Conservation (phyloP, 2,888 invertebrate genomes). For the Lasioglossum vierecki region DNA sequence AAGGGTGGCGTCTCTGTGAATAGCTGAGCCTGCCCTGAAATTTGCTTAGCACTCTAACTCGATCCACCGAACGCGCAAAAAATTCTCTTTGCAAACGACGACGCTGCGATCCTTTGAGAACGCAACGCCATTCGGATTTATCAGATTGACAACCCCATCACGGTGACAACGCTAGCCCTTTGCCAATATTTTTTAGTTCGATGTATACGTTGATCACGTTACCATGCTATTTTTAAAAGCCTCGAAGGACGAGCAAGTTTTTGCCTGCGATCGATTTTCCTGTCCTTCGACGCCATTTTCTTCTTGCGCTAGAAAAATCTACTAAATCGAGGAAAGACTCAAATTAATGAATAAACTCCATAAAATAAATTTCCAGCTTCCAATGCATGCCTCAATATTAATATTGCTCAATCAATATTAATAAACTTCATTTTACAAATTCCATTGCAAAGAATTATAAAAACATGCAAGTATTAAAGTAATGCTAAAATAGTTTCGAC, state of each 20-base stretch:
- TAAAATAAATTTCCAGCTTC: too few relatives aligned
- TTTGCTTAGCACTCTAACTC: slow-evolving; percentile 24
- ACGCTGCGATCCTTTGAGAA: neutral
- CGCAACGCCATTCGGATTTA: neutral
- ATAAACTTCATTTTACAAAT: too few relatives aligned
- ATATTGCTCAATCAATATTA: too few relatives aligned
- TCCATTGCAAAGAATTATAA: too few relatives aligned
- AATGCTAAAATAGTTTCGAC: too few relatives aligned
- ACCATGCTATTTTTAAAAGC: neutral
- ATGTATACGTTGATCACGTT: neutral
- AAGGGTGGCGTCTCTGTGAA: slow-evolving; percentile 38
- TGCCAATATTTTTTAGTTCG: neutral
- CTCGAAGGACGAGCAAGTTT: neutral
- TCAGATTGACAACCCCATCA: neutral
- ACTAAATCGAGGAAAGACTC: too few relatives aligned
- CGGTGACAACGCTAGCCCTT: neutral
- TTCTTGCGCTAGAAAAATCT: too few relatives aligned
- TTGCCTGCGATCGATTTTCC: neutral
- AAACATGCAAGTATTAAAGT: too few relatives aligned
- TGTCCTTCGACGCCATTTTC: neutral
- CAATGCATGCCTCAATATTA: too few relatives aligned
- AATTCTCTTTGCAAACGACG: slow-evolving; percentile 12
- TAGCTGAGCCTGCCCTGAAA: slow-evolving; percentile 32
- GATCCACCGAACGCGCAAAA: slow-evolving; percentile 12
- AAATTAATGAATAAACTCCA: too few relatives aligned